Evolutionary conservation across 2,888 invertebrate genomes (phyloP).

Genomic region (Geophilus truncorum): DNA sequence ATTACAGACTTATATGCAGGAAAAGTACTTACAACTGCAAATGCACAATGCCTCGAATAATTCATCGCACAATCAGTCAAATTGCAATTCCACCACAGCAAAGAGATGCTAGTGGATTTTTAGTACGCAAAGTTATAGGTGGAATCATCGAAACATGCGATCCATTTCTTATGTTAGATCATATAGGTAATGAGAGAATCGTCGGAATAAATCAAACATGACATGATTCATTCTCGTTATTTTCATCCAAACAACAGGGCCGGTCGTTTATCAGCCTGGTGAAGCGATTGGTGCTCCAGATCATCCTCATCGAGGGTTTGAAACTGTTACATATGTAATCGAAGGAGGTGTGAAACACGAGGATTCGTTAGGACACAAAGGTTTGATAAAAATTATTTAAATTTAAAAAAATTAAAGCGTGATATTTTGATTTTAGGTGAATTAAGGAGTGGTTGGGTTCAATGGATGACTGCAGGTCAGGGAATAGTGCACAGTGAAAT

Average conservation of each 20-base stretch:
- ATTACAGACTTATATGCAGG: neutral
- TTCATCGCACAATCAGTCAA: conserved; percentile 37
- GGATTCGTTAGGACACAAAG: conserved; percentile 44
- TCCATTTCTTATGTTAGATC: conserved; percentile 44
- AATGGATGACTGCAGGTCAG: conserved; percentile 46
- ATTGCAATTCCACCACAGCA: conserved; percentile 39
- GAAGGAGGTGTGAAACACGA: conserved; percentile 44
- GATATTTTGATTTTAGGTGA: conserved; percentile 36
- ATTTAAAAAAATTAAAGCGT: conserved; percentile 30
- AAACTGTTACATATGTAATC: conserved; percentile 44
- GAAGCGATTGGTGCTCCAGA: conserved; percentile 40
- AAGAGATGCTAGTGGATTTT: conserved; percentile 43
- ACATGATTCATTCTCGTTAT: too few species aligned
- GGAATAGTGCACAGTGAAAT: conserved; percentile 46
- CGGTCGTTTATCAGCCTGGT: conserved; percentile 35
- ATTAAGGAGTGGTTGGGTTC: conserved; percentile 32
- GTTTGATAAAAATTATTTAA: conserved; percentile 32
- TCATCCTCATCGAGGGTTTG: conserved; percentile 46
- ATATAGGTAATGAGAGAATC: conserved; percentile 41
- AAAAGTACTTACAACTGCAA: neutral
- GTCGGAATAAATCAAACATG: neutral
- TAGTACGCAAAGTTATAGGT: conserved; percentile 42
- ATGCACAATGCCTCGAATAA: conserved; percentile 34
- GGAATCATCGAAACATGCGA: conserved; percentile 41
- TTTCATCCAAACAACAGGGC: conserved; percentile 1